These are phyloP conservation scores for Ditylenchus dipsaci DNA, from an alignment of 1,140 invertebrate species.

Conservation along the genomic window DNA sequence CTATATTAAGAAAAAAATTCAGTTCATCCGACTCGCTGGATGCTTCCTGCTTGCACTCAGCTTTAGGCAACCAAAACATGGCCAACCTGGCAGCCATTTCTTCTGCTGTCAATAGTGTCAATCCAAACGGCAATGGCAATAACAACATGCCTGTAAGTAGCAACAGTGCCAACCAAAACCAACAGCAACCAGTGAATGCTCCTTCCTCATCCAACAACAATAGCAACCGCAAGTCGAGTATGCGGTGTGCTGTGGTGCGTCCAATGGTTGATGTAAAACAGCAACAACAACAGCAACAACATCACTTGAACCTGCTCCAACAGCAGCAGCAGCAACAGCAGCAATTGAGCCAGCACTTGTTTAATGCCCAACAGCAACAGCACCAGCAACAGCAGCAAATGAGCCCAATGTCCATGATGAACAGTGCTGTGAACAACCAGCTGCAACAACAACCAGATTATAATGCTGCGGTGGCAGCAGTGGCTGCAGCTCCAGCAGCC, in stretches of 20 bases:
- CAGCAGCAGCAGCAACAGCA: neutral
- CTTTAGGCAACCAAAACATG: neutral
- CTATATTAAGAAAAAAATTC: no score
- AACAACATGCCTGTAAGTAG: neutral
- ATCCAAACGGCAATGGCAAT: neutral
- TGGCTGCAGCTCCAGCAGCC: neutral
- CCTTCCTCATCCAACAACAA: neutral
- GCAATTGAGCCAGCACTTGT: neutral
- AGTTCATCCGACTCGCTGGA: neutral
- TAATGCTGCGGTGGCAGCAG: neutral
- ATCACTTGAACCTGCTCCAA: neutral
- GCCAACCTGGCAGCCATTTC: neutral
- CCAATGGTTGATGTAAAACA: slow-evolving; percentile 13
- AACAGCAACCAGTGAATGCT: slow-evolving; percentile 1
- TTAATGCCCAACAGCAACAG: neutral
- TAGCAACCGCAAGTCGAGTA: slow-evolving; percentile 11
- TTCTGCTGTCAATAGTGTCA: neutral
- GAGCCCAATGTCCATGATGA: neutral
- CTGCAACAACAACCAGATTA: neutral
- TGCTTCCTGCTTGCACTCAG: neutral
- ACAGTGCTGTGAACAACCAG: neutral
- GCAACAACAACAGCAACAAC: slow-evolving; percentile 12
- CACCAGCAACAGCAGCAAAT: neutral
- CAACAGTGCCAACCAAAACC: neutral
- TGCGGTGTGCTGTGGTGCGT: slow-evolving; percentile 17